These are phyloP conservation scores for Amblyjoppa fuscipennis DNA, from an alignment of 2,888 invertebrate species.

Conservation along the genomic window DNA sequence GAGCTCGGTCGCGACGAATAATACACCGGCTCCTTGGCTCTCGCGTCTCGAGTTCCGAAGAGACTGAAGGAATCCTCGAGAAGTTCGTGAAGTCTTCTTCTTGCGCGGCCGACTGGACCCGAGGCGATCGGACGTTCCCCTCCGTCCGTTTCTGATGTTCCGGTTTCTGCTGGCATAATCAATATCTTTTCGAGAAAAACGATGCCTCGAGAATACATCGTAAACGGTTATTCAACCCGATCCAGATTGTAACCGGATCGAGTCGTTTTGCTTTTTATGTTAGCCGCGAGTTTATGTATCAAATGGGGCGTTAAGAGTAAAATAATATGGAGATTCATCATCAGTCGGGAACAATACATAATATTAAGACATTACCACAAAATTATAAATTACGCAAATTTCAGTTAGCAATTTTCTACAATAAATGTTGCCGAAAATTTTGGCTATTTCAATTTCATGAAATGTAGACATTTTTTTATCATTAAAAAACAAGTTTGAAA, in stretches of 20 bases:
- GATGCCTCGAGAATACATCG: conserved; percentile 39
- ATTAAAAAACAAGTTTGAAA: no score
- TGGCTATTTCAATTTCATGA: no score
- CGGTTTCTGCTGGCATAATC: conserved; percentile 71
- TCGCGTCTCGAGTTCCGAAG: conserved; percentile 89
- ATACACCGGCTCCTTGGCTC: conserved; percentile 81
- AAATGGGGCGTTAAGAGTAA: no score
- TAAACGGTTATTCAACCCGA: conserved; percentile 24
- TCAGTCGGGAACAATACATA: no score
- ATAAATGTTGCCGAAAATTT: no score
- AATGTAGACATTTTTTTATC: no score
- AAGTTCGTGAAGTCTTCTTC: conserved; percentile 91
- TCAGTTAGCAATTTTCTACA: no score
- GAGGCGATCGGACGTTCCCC: conserved; percentile 74
- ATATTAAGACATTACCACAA: no score
- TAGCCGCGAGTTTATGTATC: no score
- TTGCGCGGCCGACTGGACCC: conserved; percentile 88
- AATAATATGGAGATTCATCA: no score
- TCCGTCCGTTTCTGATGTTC: conserved; percentile 75
- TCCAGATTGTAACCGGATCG: conserved; percentile 26
- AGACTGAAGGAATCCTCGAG: conserved; percentile 93
- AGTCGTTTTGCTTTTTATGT: not conserved
- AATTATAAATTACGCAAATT: no score
- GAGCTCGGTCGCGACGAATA: conserved; percentile 71
- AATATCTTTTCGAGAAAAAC: conserved; percentile 69